Percentiles rank a stretch among this genome's conserved stretches.
Conservation (phyloP, 2,113 vertebrate species). For the Pholis gunnellus region DNA sequence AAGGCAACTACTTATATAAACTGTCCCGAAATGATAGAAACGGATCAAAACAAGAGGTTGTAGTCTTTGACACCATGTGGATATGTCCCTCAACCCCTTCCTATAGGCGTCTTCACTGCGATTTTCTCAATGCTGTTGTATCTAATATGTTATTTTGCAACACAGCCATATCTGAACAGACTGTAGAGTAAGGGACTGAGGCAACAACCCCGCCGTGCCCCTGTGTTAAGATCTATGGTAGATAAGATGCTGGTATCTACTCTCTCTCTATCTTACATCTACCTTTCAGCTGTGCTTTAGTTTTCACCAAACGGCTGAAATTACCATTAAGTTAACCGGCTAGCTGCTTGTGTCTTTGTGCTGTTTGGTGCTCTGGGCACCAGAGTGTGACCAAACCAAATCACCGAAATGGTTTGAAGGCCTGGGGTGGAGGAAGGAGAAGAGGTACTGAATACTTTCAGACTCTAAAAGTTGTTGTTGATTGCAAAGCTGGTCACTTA, state of each 20-base stretch:
- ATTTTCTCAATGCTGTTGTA: neutral
- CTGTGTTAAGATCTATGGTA: neutral
- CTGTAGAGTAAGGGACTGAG: neutral
- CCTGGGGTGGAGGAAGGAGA: neutral
- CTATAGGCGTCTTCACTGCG: neutral
- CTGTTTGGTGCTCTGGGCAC: neutral
- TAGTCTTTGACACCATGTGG: neutral
- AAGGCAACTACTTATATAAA: no score
- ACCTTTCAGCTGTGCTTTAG: neutral
- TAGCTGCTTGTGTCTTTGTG: neutral
- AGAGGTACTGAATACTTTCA: neutral
- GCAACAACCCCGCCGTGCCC: neutral
- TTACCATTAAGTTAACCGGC: no score
- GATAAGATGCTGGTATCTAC: neutral
- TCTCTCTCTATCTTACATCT: neutral
- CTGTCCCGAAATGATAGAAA: no score
- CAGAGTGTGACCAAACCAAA: fast-evolving
- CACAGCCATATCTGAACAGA: neutral
- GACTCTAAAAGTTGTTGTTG: neutral
- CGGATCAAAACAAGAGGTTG: neutral
- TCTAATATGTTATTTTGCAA: neutral
- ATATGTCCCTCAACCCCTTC: neutral
- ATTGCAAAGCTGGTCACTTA: neutral
- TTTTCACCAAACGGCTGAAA: neutral
- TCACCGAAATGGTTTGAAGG: neutral